Conservation (phyloP, 2,888 invertebrate species). For the Isotomurus palustris region DNA sequence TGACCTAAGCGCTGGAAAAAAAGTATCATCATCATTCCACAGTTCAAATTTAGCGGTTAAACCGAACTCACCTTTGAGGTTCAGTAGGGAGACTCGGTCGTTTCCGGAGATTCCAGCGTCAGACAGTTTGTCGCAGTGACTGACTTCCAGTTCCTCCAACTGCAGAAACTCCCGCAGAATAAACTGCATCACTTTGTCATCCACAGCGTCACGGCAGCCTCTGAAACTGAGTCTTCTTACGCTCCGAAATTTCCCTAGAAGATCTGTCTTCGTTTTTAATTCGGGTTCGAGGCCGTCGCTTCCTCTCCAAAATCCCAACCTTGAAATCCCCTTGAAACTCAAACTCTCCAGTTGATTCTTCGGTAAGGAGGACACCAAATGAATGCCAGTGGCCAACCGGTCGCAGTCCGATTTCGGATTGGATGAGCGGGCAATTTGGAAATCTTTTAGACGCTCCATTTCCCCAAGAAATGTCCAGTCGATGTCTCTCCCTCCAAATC, state of each 20-base stretch:
- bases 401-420: constrained; percentile 3
- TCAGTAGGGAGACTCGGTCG: constrained; percentile 19
- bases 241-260: constrained; percentile 17
- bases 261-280: constrained; percentile 13
- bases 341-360: constrained; percentile 13
- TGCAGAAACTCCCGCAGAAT: constrained; percentile 15
- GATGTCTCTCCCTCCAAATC: not conserved
- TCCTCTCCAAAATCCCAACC: too few species aligned
- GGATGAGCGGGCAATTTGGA: constrained; percentile 17
- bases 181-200: constrained; percentile 25
- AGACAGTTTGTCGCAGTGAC: constrained; percentile 20
- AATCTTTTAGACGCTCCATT: constrained; percentile 18
- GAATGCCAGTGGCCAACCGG: constrained; percentile 18
- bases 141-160: constrained; percentile 19
- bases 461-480: constrained; percentile 28
- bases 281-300: too few species aligned
- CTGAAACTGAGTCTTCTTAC: constrained; percentile 21
- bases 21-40: not conserved
- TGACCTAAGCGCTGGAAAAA: constrained; percentile 15
- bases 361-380: constrained; percentile 18
- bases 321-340: constrained; percentile 23
- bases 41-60: not conserved
- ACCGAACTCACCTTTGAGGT: constrained; percentile 20
- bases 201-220: constrained; percentile 22
- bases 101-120: constrained; percentile 25